Conservation (phyloP, 2,888 invertebrate species). For the Brachylomia viminalis region DNA sequence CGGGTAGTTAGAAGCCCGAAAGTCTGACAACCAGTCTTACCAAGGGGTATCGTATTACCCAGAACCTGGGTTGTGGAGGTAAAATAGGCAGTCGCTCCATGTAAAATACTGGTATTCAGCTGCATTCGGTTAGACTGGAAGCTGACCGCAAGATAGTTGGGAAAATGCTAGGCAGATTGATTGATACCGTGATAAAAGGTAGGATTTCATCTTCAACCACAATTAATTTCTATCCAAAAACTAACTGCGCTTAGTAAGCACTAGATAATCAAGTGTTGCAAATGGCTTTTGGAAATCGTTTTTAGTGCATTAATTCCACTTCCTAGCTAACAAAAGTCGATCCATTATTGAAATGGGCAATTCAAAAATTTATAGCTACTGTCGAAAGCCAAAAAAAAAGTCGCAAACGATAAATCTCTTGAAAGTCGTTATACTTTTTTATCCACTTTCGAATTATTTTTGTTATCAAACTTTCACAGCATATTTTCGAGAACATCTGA, state of each 20-base stretch:
- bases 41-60: no score
- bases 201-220: no score
- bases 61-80: no score
- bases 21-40: no score
- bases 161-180: no score
- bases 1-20: no score
- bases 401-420: constrained; percentile 45
- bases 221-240: not conserved
- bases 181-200: no score
- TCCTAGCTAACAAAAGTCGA: constrained; percentile 1
- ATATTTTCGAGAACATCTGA: constrained; percentile 27
- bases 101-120: no score
- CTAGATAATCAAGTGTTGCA: constrained; percentile 11
- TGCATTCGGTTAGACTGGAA: no score
- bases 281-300: constrained; percentile 21
- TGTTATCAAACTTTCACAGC: constrained; percentile 30
- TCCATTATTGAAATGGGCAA: constrained; percentile 39
- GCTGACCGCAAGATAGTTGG: not conserved
- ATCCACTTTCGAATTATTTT: constrained; percentile 11
- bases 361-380: constrained; percentile 43
- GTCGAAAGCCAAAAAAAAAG: constrained; percentile 38
- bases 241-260: not conserved
- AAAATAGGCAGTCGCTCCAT: no score
- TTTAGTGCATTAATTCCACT: constrained; percentile 24
- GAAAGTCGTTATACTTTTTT: constrained; percentile 44